Evolutionary conservation across 2,888 invertebrate species (phyloP).

Genomic region (Helicoverpa assulta): DNA sequence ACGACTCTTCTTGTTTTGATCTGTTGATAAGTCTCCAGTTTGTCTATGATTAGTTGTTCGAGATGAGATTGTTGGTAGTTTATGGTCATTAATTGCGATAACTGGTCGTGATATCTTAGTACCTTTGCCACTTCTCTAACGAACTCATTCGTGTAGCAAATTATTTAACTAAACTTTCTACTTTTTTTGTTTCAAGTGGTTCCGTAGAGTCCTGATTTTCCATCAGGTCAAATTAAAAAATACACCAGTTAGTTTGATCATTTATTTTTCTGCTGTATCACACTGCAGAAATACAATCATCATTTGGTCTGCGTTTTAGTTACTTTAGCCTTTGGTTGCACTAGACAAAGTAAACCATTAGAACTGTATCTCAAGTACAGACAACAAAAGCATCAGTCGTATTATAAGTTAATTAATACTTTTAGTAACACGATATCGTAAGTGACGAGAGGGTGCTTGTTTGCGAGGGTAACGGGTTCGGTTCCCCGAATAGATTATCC

Average conservation of each 20-base stretch:
- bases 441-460: slow-evolving; percentile 69
- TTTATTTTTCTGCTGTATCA: background rate
- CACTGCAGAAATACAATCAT: background rate
- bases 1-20: slow-evolving; percentile 78
- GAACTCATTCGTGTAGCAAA: too few species aligned
- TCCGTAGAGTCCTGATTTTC: background rate
- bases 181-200: too few species aligned
- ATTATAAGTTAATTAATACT: slow-evolving; percentile 71
- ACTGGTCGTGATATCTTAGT: background rate
- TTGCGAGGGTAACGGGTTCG: slow-evolving; percentile 71
- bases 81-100: background rate
- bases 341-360: slow-evolving; percentile 8
- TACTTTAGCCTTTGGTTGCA: background rate
- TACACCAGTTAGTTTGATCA: background rate
- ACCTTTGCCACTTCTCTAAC: background rate
- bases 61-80: slow-evolving; percentile 46
- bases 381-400: slow-evolving; percentile 30
- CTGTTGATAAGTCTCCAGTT: slow-evolving; percentile 53
- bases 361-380: background rate
- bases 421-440: slow-evolving; percentile 71
- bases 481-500: slow-evolving; percentile 64
- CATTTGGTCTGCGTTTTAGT: background rate
- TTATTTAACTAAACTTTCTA: too few species aligned
- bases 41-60: slow-evolving; percentile 52
- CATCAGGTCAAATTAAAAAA: background rate